Evolutionary conservation across 2,113 vertebrate genomes (phyloP).

Genomic region (Mormyrus lacerda): DNA sequence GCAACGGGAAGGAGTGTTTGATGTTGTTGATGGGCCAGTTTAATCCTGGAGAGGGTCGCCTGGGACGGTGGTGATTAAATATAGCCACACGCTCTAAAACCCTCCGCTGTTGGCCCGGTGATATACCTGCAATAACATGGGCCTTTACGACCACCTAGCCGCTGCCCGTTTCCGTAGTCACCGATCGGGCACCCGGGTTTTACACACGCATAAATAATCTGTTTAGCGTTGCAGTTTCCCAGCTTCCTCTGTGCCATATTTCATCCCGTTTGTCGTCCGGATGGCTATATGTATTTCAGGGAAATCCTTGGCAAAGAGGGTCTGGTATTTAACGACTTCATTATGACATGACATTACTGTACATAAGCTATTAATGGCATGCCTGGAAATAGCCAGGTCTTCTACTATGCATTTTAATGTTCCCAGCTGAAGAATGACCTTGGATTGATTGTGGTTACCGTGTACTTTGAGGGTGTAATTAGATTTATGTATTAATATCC

Average conservation of each 20-base stretch:
- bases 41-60: conserved; percentile 42
- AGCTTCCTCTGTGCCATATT: neutral
- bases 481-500: neutral
- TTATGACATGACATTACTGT: neutral
- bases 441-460: conserved; percentile 2
- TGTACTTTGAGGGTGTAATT: neutral
- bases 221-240: neutral
- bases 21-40: conserved; percentile 41
- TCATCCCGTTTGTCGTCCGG: neutral
- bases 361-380: neutral
- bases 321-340: neutral
- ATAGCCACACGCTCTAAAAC: conserved; percentile 38
- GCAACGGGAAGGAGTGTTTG: conserved; percentile 44
- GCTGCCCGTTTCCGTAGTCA: neutral
- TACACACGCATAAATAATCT: neutral
- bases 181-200: neutral
- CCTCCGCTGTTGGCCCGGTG: conserved; percentile 22
- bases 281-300: neutral
- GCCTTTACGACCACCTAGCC: neutral
- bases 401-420: neutral
- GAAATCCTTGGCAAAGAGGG: neutral
- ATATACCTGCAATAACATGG: neutral
- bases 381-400: neutral
- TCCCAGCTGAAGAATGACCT: neutral
- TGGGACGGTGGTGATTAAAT: conserved; percentile 50